Base-by-base conservation (phyloP, 2,797 vertebrate species). In the Schizopygopsis pylzovi region DNA sequence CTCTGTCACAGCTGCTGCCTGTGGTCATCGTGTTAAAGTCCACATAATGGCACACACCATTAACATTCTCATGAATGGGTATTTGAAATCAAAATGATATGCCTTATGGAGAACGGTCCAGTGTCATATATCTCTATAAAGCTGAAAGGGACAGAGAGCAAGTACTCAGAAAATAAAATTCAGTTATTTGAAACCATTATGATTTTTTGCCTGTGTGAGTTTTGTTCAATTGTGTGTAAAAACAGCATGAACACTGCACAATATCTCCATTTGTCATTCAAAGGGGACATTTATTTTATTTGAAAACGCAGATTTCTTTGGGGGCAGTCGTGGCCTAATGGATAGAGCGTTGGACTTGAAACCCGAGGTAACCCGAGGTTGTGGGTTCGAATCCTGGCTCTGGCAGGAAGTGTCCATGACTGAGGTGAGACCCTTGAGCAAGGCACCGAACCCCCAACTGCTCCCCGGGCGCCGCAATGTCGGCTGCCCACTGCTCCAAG, bases 1-100 rank as follows among this genome's bases (percentile, higher is more conserved):
- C 39, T 82, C 85, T 77, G 43, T 78, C 67, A 33, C 63, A 45
- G 84, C 47, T 47, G 22, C 47, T 28, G 71, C 70, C 71, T 22
- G 71, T 65, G 39, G 52, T 73, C 70, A 61, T 25, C 33, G n/a
- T 3, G 80, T 82, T 67, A 82, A 61, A 71, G 28, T 59, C 13
- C 12, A 25, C 47, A 18, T 52, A 49, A 71, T 71, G 79, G 68
- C 56, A 68, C n/a, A 78, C 71, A 39, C 85, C 41, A 70, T 86
- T 78, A 70, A 72, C 63, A 79, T 78, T 65, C n/a, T 72, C 47
- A 63, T 11, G 0, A 79, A 41, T 20, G 28, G 65, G 28, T 22
- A 85, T 47, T 61, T 18, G n/a, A 85, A 47, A 47, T 33, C 20
- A 52, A 83, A 83, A 63, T 1, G 8, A 33, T 79, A 83, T 49